A percentile compares a stretch with the other conserved stretches of the same genome.
phyloP scores from a whole-genome alignment of 2,797 vertebrate genomes.

The Sphaeramia orbicularis region DNA sequence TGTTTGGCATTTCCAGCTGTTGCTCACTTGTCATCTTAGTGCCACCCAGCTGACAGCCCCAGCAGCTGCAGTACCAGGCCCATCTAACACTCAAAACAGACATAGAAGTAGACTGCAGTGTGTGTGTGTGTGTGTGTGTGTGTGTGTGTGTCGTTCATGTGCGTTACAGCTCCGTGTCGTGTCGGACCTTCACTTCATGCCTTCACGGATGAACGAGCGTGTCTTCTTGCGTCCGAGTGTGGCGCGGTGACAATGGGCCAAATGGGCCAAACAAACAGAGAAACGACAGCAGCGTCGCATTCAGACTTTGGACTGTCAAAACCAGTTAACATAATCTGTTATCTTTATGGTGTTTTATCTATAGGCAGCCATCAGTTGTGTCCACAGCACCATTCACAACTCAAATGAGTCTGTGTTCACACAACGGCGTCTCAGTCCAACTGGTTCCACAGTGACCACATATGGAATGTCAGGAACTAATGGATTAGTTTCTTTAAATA shows the following conservation, averaged over 20 bases:
- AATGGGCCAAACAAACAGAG: slow-evolving; percentile 36
- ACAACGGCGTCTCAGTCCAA: background rate
- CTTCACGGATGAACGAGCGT: slow-evolving; percentile 13
- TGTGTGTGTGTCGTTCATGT: background rate
- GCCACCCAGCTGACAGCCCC: too few relatives aligned
- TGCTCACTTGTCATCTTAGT: too few relatives aligned
- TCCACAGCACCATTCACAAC: slow-evolving; percentile 23
- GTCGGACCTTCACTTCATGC: slow-evolving; percentile 17
- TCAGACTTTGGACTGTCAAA: slow-evolving; percentile 67
- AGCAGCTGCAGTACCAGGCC: too few relatives aligned
- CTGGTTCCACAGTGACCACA: too few relatives aligned
- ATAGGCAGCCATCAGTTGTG: slow-evolving; percentile 7
- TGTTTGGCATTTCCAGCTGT: slow-evolving; percentile 1
- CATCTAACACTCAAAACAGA: too few relatives aligned
- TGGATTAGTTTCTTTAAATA: too few relatives aligned
- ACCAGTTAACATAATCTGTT: slow-evolving; percentile 38
- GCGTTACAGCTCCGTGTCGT: slow-evolving; percentile 5
- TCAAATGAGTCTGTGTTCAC: background rate
- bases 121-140: background rate
- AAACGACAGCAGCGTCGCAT: slow-evolving; percentile 31
- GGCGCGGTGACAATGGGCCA: slow-evolving; percentile 36
- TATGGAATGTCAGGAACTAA: too few relatives aligned
- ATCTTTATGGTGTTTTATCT: slow-evolving; percentile 62
- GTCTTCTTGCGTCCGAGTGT: background rate
- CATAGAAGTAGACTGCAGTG: background rate